Evolutionary conservation across 2,888 invertebrate species (phyloP).

Genomic region (Pyrgus malvae): DNA sequence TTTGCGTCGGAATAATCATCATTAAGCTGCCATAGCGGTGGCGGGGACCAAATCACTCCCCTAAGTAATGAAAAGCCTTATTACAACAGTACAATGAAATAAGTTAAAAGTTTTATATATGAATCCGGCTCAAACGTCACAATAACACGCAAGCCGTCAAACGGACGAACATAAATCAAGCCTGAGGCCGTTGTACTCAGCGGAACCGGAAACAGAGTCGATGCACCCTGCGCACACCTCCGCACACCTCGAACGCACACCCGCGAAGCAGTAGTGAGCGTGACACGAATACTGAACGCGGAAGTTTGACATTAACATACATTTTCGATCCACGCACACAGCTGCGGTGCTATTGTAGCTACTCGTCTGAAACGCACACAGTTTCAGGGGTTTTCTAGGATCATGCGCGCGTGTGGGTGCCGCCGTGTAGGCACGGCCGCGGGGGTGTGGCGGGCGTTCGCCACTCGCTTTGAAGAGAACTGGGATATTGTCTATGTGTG

Average conservation of each 20-base stretch:
- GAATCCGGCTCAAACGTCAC: slow-evolving; percentile 61
- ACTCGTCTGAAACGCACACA: slow-evolving; percentile 50
- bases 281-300: slow-evolving; percentile 71
- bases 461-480: slow-evolving; percentile 45
- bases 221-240: slow-evolving; percentile 69
- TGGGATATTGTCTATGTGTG: slow-evolving; percentile 43
- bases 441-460: slow-evolving; percentile 66
- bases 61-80: slow-evolving; percentile 28
- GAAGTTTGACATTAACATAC: slow-evolving; percentile 75
- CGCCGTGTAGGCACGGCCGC: slow-evolving; percentile 56
- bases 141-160: slow-evolving; percentile 71
- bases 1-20: slow-evolving; percentile 13
- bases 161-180: slow-evolving; percentile 68
- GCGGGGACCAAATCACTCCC: slow-evolving; percentile 11
- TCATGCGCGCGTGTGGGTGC: slow-evolving; percentile 55
- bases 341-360: slow-evolving; percentile 31
- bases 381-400: slow-evolving; percentile 45
- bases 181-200: slow-evolving; percentile 74
- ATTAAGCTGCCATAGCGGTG: slow-evolving; percentile 7
- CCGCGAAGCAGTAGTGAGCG: slow-evolving; percentile 46
- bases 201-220: slow-evolving; percentile 74
- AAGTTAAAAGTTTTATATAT: slow-evolving; percentile 36
- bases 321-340: slow-evolving; percentile 63
- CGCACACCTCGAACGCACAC: slow-evolving; percentile 29
- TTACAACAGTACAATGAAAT: slow-evolving; percentile 35